Evolutionary conservation across 1,140 invertebrate genomes (phyloP).

Genomic region (Cherax destructor): DNA sequence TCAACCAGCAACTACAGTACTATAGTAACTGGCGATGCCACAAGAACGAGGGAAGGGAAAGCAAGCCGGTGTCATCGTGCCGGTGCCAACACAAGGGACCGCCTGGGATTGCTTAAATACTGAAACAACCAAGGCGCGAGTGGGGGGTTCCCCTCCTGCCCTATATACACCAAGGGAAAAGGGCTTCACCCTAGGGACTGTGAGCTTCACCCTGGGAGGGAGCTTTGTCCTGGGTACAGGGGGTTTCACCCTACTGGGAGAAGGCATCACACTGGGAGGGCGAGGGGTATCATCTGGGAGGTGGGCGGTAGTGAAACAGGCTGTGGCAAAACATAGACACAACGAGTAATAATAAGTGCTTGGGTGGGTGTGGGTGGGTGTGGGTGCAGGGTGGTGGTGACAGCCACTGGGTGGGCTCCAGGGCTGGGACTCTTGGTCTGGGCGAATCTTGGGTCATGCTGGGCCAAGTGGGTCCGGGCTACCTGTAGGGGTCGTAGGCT

Average conservation of each 20-base stretch:
- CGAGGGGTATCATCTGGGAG: background rate
- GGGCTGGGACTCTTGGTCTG: background rate
- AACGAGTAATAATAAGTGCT: background rate
- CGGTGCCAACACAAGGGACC: too few species aligned
- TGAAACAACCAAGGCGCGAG: too few species aligned
- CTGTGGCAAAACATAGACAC: background rate
- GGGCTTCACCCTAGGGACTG: too few species aligned
- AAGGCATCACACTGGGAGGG: background rate
- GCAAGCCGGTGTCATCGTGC: too few species aligned
- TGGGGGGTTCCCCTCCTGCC: too few species aligned
- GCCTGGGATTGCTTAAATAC: too few species aligned
- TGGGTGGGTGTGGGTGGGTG: background rate
- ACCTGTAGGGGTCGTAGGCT: conserved; percentile 71
- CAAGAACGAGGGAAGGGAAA: too few species aligned
- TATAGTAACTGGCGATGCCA: too few species aligned
- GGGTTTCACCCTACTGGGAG: background rate
- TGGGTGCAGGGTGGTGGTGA: background rate
- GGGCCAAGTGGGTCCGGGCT: conserved; percentile 1
- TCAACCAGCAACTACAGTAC: too few species aligned
- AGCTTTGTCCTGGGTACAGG: too few species aligned
- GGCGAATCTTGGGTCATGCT: background rate
- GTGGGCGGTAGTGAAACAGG: background rate
- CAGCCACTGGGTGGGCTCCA: background rate
- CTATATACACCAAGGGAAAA: too few species aligned
- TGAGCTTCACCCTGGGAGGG: too few species aligned